phyloP scores from a whole-genome alignment of 1,140 invertebrate species.

The Drosophila miranda region DNA sequence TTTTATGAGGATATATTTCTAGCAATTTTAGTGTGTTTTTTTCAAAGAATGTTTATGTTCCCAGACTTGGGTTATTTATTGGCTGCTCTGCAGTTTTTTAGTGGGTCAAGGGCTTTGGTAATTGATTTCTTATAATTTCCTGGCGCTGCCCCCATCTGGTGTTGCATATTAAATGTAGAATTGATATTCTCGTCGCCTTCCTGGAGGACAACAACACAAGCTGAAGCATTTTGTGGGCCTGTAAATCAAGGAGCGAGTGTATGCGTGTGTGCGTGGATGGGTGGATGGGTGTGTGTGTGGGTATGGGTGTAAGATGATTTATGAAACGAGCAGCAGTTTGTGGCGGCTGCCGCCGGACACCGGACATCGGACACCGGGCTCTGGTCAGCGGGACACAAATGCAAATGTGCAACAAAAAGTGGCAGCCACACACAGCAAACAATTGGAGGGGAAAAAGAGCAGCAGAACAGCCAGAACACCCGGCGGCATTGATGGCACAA shows the following conservation, averaged over 20 bases:
- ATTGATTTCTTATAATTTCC: too few relatives aligned
- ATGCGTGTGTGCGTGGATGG: background rate
- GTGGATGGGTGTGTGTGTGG: background rate
- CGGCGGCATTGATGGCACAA: slow-evolving; percentile 43
- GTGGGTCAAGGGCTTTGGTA: too few relatives aligned
- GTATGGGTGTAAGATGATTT: slow-evolving; percentile 58
- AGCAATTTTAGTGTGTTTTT: too few relatives aligned
- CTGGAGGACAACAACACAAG: slow-evolving; percentile 23
- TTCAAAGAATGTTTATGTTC: too few relatives aligned
- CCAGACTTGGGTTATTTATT: too few relatives aligned
- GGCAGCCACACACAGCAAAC: slow-evolving; percentile 3
- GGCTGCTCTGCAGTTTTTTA: too few relatives aligned
- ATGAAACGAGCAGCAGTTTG: slow-evolving; percentile 60
- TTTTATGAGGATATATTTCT: too few relatives aligned
- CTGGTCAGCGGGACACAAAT: slow-evolving; percentile 19
- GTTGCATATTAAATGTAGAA: slow-evolving; percentile 36
- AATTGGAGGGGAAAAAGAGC: slow-evolving; percentile 16
- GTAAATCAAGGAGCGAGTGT: slow-evolving; percentile 51
- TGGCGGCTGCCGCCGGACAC: slow-evolving; percentile 22
- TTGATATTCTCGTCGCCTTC: slow-evolving; percentile 21
- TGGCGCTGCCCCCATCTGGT: background rate
- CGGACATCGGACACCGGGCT: too few relatives aligned
- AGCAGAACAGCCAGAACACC: slow-evolving; percentile 11
- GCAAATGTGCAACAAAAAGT: slow-evolving; percentile 45
- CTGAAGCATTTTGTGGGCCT: slow-evolving; percentile 39